Evolutionary conservation across 2,888 invertebrate species (phyloP), one percentile per base, ranked within the genome.

Genomic region (Diloba caeruleocephala): DNA sequence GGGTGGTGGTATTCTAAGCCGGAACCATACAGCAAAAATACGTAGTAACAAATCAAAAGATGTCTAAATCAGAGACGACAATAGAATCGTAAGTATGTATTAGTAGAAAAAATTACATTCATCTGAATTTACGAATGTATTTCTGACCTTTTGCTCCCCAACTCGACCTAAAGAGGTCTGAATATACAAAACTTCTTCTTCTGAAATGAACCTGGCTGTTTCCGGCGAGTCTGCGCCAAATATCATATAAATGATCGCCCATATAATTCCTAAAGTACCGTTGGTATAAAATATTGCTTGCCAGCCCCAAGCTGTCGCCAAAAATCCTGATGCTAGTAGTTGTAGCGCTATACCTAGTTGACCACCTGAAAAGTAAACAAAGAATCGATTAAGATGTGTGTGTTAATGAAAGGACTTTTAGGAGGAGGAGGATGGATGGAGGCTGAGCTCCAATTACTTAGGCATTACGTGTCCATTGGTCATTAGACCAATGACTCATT

Each of bases 271-370:
- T 0, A 95, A 79, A 4, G 89, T 89, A 0, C 97, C 97, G 70
- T 96, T 96, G 0, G 95, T 83, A 78, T 97, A 97, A 85, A 97
- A 97, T 50, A 96, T 95, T 5, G 96, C 94, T 0, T 96, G 96
- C 97, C 97, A 97, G 0, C 97, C 97, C 74, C 95, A 90, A 0
- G 87, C 69, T 0, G 96, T 95, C 0, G 95, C 95, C 0, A 96
- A 93, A 32, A 95, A 88, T 0, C 98, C 98, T n/a, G 97, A 95
- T 14, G 95, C 87, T 9, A 96, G 94, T 76, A 97, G 84, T 71
- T 97, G 95, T 0, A 97, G 79, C 0, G 97, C 96, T 7, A 97
- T 97, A 5, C 98, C 98, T 8, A 97, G 94, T 79, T 97, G 97
- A 7, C 95, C 95, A 37, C 97, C 97, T 89, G 87, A 48, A 69